Evolutionary conservation across 2,888 invertebrate genomes (phyloP), one percentile per base, ranked within the genome.

Genomic region (Apoda limacodes): DNA sequence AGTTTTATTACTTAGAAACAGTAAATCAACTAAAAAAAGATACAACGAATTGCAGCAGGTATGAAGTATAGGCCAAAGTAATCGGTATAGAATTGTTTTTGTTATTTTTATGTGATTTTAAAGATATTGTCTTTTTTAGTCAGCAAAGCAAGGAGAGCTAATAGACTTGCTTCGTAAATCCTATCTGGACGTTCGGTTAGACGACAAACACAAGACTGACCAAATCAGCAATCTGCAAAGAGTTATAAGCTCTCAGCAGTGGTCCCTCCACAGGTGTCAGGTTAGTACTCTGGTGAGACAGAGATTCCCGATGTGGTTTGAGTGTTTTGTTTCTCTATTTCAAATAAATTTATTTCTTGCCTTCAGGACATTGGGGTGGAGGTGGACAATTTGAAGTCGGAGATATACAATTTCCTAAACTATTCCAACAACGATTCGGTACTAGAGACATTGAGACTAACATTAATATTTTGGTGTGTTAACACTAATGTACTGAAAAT

Each of bases 401-500:
- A 78, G 35, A 72, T 76, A 47, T 61, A 63, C 2, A 66, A 65
- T 34, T 74, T 75, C 30, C 37, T 78, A 23, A 69, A 62, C 58
- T 65, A 47, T 28, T 68, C 71, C 14, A 78, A 70, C 49, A 64
- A 74, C 35, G 78, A 80, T 40, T 78, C 78, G 78, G 78, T 80
- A 76, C 39, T 40, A 15, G 31, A 34, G 31, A 25, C 36, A 28
- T 34, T 37, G 22, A 24, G 25, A 41, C 35, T 39, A 43, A 45
- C 25, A 32, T 14, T 12, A 11, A 22, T 29, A 5, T 14, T 13
- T 20, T 13, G 28, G n/a, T 14, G 12, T 14, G 13, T 15, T 13
- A 21, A 14, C 12, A 28, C 11, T 9, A 13, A 4, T 13, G 32
- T 24, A n/a, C n/a, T n/a, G n/a, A n/a, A n/a, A n/a, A n/a, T n/a